Conservation (phyloP, 2,888 invertebrate species). For the Protodeltote pygarga region DNA sequence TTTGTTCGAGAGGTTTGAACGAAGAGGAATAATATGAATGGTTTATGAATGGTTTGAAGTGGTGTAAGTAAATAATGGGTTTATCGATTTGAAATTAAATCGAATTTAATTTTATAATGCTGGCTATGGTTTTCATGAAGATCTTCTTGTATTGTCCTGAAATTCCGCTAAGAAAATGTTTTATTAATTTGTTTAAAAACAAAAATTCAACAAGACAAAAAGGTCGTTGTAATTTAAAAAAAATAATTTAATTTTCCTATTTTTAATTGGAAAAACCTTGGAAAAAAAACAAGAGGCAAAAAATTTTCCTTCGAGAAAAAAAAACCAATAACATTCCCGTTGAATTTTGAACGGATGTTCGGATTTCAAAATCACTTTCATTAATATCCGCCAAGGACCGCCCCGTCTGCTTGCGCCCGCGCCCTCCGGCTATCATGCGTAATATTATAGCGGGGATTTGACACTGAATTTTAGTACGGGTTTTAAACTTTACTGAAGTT, state of each 20-base stretch:
- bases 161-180: too few relatives aligned
- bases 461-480: neutral
- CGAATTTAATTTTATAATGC: too few relatives aligned
- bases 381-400: slow-evolving; percentile 71
- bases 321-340: too few relatives aligned
- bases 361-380: slow-evolving; percentile 50
- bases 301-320: too few relatives aligned
- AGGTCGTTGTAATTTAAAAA: too few relatives aligned
- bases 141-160: too few relatives aligned
- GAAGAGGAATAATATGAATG: neutral
- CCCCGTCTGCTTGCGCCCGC: slow-evolving; percentile 54
- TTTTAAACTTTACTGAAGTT: neutral
- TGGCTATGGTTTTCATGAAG: too few relatives aligned
- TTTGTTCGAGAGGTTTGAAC: slow-evolving; percentile 26
- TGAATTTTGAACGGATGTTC: slow-evolving; percentile 2
- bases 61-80: neutral
- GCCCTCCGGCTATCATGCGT: slow-evolving; percentile 35
- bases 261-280: slow-evolving; percentile 37
- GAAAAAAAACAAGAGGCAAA: too few relatives aligned
- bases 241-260: slow-evolving; percentile 9
- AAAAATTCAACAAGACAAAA: too few relatives aligned
- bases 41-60: neutral
- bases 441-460: slow-evolving; percentile 7
- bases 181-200: too few relatives aligned
- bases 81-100: too few relatives aligned